Percentiles rank a stretch among this genome's conserved stretches.
Conservation (phyloP, 2,888 invertebrate species). For the Parapristionchus giblindavisi region DNA sequence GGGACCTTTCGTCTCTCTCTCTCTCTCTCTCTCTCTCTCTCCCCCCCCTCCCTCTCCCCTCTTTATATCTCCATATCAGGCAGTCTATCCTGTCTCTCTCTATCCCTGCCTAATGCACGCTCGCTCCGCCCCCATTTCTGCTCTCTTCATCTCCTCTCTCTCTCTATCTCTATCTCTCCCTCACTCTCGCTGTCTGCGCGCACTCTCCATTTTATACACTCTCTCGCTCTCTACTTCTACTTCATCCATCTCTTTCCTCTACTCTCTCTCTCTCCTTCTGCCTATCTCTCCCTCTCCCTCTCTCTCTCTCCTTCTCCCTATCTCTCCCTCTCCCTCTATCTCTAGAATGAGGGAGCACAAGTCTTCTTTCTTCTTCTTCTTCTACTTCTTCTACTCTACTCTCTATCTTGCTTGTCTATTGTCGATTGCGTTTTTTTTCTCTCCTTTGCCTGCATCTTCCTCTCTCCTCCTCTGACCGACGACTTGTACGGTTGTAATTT, state of each 20-base stretch:
- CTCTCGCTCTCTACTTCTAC: not conserved
- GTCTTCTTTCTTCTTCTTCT: too few species aligned
- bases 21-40: too few species aligned
- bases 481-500: too few species aligned
- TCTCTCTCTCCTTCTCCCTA: not conserved
- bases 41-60: too few species aligned
- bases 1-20: too few species aligned
- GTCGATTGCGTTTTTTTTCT: too few species aligned
- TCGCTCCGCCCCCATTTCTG: not conserved
- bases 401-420: too few species aligned
- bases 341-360: too few species aligned
- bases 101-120: not conserved
- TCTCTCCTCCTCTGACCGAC: too few species aligned
- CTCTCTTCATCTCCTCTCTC: not conserved
- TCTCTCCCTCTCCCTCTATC: not conserved
- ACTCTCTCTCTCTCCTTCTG: not conserved
- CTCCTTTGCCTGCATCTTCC: not conserved
- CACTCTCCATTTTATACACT: not conserved
- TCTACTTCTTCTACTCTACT: too few species aligned
- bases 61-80: too few species aligned
- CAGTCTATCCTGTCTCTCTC: too few species aligned
- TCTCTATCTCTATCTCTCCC: slow-evolving; percentile 2
- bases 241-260: not conserved
- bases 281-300: slow-evolving; percentile 4
- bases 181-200: not conserved